Base-by-base conservation (phyloP, 2,888 invertebrate genomes). In the Psococerastis gibbosa region DNA sequence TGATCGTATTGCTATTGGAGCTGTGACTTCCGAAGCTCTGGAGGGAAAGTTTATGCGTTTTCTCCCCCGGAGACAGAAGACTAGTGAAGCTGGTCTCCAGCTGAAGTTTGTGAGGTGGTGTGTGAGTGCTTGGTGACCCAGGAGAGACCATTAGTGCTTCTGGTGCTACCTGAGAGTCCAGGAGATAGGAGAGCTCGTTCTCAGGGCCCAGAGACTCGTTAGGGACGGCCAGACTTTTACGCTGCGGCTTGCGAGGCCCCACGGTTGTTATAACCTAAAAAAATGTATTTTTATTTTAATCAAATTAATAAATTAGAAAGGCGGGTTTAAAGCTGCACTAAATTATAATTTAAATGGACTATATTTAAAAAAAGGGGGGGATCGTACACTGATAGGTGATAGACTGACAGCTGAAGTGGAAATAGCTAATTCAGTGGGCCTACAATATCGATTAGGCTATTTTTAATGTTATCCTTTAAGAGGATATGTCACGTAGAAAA, bases 51-150 rank as follows among this genome's bases (percentile, higher is more conserved):
- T 42, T 22, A 32, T n/a, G 16, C 15, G 31, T 15, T 22, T 13
- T 22, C 8, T 50, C 46, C 8, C 45, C 42, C 6, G 27, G 27
- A 52, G 69, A 70, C 54, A 72, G 73, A 22, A 78, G 60, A 48
- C 75, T 76, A 18, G 79, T 77, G 60, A 81, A 81, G 53, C 78
- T 79, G 9, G 81, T 80, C 60, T 82, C 82, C 47, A 80, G 64
- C 54, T 73, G 75, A 35, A 79, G 60, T 48, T 69, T 65, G 49
- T 70, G 71, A 43, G 68, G 69, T 31, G 68, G 68, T 27, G 63
- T 56, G 50, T 63, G 46, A 46, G 49, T 41, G 57, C 56, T 49
- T 54, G 60, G 43, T 61, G 68, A 59, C 53, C 47, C 64, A 61
- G 72, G 65, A 23, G 51, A 51, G 48, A 55, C 50, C 34, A 61